phyloP scores from a whole-genome alignment of 2,888 invertebrate species.

The Entomobrya multifasciata region DNA sequence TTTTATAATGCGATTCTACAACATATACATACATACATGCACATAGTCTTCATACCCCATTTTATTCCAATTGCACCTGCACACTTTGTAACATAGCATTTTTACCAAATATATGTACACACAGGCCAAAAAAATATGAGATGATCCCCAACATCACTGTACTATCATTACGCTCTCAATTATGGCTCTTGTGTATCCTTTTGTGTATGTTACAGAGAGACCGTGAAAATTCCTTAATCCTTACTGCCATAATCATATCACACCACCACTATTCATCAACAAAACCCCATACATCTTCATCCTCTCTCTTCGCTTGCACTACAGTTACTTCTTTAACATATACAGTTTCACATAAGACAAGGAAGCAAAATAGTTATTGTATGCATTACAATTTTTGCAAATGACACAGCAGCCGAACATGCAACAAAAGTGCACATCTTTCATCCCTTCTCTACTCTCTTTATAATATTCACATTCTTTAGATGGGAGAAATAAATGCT shows the following conservation, averaged over 20 bases:
- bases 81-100: constrained; percentile 35
- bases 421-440: background rate
- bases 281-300: background rate
- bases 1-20: constrained; percentile 6
- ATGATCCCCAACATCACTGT: background rate
- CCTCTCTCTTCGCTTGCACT: constrained; percentile 14
- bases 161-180: background rate
- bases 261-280: no score
- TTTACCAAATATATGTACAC: background rate
- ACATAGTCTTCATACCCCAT: background rate
- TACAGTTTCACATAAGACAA: background rate
- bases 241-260: constrained; percentile 3
- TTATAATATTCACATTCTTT: constrained; percentile 14
- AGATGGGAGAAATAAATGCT: constrained; percentile 2
- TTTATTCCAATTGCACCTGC: constrained; percentile 22
- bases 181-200: background rate
- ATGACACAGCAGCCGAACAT: background rate
- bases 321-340: constrained; percentile 38
- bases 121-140: constrained; percentile 19
- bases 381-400: background rate
- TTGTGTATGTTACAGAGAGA: constrained; percentile 66
- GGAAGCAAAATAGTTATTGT: background rate
- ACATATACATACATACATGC: background rate
- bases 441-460: no score
- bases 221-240: constrained; percentile 49